phyloP scores from a whole-genome alignment of 1,140 invertebrate genomes.

The Aphelinus certus region DNA sequence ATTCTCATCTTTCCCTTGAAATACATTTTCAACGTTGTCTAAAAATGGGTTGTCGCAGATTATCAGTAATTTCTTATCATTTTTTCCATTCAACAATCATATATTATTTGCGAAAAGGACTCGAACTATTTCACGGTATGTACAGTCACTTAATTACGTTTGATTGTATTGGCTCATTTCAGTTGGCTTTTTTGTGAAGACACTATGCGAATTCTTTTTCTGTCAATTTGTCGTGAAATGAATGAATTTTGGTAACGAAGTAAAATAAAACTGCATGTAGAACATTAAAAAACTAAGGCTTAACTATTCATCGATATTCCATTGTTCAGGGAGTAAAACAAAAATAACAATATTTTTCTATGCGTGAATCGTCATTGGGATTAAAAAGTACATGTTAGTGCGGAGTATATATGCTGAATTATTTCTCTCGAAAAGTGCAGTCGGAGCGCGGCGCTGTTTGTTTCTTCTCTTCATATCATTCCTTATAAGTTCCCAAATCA shows the following conservation, averaged over 20 bases:
- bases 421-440: not conserved
- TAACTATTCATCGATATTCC: not conserved
- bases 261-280: not conserved
- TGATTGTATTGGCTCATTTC: not conserved
- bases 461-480: too few species aligned
- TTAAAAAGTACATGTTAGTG: not conserved
- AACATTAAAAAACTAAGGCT: slow-evolving; percentile 25
- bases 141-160: too few species aligned
- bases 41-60: too few species aligned
- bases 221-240: slow-evolving; percentile 37
- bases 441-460: not conserved
- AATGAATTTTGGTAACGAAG: slow-evolving; percentile 41
- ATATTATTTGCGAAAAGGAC: too few species aligned
- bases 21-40: too few species aligned
- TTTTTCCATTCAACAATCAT: too few species aligned
- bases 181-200: slow-evolving; percentile 5
- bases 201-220: not conserved
- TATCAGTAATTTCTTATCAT: too few species aligned
- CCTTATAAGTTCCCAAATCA: too few species aligned
- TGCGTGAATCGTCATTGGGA: not conserved
- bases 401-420: not conserved
- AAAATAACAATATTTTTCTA: slow-evolving; percentile 5
- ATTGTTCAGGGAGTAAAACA: slow-evolving; percentile 3
- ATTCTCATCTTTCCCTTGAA: too few species aligned
- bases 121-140: too few species aligned